These are phyloP conservation scores for Blastobasis adustella DNA, from an alignment of 2,888 invertebrate species.

Conservation along the genomic window DNA sequence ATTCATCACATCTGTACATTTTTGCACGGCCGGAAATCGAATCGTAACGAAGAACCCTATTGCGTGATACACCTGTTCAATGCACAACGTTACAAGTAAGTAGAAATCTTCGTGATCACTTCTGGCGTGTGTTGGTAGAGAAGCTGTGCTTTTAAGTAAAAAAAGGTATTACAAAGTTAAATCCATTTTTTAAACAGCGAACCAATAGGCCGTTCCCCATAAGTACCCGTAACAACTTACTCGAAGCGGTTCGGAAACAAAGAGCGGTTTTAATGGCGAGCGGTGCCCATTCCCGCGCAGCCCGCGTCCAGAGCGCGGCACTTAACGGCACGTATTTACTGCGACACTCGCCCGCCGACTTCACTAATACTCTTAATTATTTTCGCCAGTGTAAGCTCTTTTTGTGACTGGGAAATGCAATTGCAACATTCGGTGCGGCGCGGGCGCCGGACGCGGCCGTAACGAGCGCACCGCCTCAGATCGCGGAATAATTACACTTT, in stretches of 20 bases:
- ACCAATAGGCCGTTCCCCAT: too few relatives aligned
- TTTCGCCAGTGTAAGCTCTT: conserved; percentile 72
- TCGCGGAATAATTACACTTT: conserved; percentile 70
- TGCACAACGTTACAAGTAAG: too few relatives aligned
- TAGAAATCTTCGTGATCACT: too few relatives aligned
- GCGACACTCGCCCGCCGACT: conserved; percentile 63
- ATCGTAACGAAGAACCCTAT: too few relatives aligned
- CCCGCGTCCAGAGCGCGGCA: conserved; percentile 69
- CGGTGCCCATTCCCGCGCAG: conserved; percentile 47
- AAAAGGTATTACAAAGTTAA: too few relatives aligned
- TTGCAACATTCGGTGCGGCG: conserved; percentile 60
- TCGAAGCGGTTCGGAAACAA: conserved; percentile 33
- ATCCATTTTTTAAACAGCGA: too few relatives aligned
- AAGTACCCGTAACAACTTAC: too few relatives aligned
- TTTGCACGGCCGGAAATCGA: too few relatives aligned
- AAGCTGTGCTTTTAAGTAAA: too few relatives aligned
- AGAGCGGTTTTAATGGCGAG: conserved; percentile 24
- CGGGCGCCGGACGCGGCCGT: conserved; percentile 46
- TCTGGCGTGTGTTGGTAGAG: too few relatives aligned
- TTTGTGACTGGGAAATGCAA: conserved; percentile 68
- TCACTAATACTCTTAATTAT: conserved; percentile 72
- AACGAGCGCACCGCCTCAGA: conserved; percentile 64
- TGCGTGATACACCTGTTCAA: too few relatives aligned
- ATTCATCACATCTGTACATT: too few relatives aligned
- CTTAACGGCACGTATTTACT: conserved; percentile 66